phyloP scores from a whole-genome alignment of 2,888 invertebrate species.

The Apantesis nais region DNA sequence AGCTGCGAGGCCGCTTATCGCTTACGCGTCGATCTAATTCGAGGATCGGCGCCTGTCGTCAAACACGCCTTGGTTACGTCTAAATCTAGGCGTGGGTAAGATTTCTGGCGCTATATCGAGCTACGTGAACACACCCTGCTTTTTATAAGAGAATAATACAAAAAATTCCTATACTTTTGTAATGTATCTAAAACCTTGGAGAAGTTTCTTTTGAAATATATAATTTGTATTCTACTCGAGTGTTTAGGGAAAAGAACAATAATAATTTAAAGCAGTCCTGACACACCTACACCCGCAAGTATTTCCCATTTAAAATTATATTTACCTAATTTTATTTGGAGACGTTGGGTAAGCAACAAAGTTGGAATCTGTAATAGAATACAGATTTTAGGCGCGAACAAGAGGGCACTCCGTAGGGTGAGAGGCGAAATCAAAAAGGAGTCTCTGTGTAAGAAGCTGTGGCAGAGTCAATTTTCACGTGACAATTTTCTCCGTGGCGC shows the following conservation, averaged over 20 bases:
- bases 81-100: constrained; percentile 68
- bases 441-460: constrained; percentile 35
- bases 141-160: constrained; percentile 26
- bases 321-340: constrained; percentile 21
- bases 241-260: background rate
- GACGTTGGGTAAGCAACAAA: constrained; percentile 28
- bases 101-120: constrained; percentile 57
- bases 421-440: constrained; percentile 30
- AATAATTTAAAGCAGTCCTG: constrained; percentile 1
- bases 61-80: constrained; percentile 67
- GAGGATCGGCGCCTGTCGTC: constrained; percentile 75
- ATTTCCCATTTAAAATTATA: constrained; percentile 16
- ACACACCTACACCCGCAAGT: constrained; percentile 1
- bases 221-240: background rate
- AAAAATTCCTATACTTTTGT: background rate
- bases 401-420: constrained; percentile 30
- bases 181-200: background rate
- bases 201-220: background rate
- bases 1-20: constrained; percentile 73
- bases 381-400: constrained; percentile 31
- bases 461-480: constrained; percentile 70
- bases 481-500: constrained; percentile 77
- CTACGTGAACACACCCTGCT: constrained; percentile 53
- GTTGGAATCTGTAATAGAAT: constrained; percentile 30
- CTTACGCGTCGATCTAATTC: constrained; percentile 76